Percentiles rank a stretch among this genome's conserved stretches.
Conservation (phyloP, 2,888 invertebrate species). For the Harpagoxenus sublaevis region DNA sequence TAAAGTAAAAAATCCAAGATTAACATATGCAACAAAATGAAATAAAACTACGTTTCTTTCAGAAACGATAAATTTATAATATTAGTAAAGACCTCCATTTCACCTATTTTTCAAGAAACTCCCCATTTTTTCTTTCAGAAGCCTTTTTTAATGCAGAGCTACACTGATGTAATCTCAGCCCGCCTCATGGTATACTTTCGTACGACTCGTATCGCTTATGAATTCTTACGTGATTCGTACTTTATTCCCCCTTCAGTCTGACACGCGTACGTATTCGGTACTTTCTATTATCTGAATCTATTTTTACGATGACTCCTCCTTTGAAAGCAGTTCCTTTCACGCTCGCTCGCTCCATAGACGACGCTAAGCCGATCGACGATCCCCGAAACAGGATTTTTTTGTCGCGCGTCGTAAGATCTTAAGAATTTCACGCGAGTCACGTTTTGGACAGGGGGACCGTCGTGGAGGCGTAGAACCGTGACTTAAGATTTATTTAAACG, state of each 20-base stretch:
- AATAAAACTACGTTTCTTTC: neutral
- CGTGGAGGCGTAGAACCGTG: conserved; percentile 66
- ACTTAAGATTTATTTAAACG: conserved; percentile 68
- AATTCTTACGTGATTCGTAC: conserved; percentile 55
- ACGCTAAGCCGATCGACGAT: conserved; percentile 77
- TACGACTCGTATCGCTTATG: conserved; percentile 41
- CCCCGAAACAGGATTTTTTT: conserved; percentile 78
- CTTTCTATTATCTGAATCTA: conserved; percentile 74
- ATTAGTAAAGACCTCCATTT: neutral
- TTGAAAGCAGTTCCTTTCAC: conserved; percentile 71
- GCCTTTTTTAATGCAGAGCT: neutral
- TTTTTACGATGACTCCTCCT: conserved; percentile 77
- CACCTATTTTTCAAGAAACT: neutral
- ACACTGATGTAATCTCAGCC: conserved; percentile 22
- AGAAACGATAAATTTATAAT: neutral
- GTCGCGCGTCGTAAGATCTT: conserved; percentile 74
- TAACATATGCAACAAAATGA: conserved; percentile 19
- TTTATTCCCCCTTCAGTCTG: conserved; percentile 40
- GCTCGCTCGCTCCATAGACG: conserved; percentile 73
- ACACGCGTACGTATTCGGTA: conserved; percentile 73
- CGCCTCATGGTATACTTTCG: conserved; percentile 33
- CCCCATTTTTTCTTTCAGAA: too few species aligned
- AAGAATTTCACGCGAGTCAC: conserved; percentile 81
- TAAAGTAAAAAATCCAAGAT: conserved; percentile 1
- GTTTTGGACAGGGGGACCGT: conserved; percentile 73